Base-by-base conservation (phyloP, 2,797 vertebrate species). In the Hippopotamyrus pictus region DNA sequence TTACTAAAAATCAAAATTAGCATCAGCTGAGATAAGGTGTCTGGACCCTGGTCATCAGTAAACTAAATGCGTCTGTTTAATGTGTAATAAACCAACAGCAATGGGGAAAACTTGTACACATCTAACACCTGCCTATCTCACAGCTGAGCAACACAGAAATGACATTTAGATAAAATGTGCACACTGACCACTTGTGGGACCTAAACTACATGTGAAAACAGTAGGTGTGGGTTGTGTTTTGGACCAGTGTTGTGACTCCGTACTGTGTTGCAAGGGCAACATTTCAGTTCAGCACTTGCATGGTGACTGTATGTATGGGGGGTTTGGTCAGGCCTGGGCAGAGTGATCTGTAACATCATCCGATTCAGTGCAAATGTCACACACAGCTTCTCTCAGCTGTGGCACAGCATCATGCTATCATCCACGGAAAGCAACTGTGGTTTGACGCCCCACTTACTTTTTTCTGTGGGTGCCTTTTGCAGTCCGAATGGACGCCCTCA, bases 1-100 rank as follows among this genome's bases (percentile, higher is more conserved):
- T 50, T 85, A 85, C 83, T 85, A 85, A 50, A 83, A 85, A 85
- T 85, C 48, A 85, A 53, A 25, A 85, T 51, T 85, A 50, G 22
- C 46, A 11, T 84, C 82, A 50, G 46, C 69, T 41, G 69, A 41
- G 69, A 76, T 76, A 76, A 76, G 11, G 25, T 29, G 25, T 33
- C 25, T 69, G 62, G 25, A 69, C 62, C 33, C 29, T 37, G 69
- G 69, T 76, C 69, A 76, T 76, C 37, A 37, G 69, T 76, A 76
- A 76, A 76, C 14, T 41, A 19, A 44, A 76, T 12, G 0, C 5
- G 5, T 17, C 65, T 1, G 17, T 17, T 76, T 17, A 41, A 76
- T 41, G 69, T 76, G 33, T 17, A 41, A 76, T 76, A 41, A 76
- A 19, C 33, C 14, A 5, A 76, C 69, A 76, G 65, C 9, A 73